Conservation (phyloP, 2,113 vertebrate genomes). For the Lagenorhynchus albirostris region DNA sequence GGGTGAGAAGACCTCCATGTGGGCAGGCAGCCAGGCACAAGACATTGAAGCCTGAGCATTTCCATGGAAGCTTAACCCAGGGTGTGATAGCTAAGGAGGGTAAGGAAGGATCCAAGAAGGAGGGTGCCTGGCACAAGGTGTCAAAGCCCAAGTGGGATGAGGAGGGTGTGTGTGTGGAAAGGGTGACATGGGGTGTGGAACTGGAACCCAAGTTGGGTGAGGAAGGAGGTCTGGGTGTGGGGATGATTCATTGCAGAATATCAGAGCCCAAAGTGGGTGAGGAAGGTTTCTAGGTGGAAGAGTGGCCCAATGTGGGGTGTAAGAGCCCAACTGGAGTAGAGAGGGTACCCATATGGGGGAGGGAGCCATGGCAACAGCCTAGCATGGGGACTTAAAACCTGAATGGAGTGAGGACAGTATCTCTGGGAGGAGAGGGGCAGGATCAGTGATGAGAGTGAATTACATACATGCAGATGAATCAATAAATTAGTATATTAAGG, state of each 20-base stretch:
- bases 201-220: background rate
- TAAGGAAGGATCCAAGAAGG: background rate
- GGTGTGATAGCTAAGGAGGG: background rate
- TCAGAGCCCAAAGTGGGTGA: background rate
- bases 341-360: background rate
- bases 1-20: background rate
- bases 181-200: background rate
- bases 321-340: background rate
- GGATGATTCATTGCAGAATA: background rate
- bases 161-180: no score
- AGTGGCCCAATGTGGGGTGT: background rate
- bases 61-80: background rate
- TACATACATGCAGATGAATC: background rate
- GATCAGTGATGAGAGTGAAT: background rate
- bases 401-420: background rate
- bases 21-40: no score
- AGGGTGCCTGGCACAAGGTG: rapidly evolving
- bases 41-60: background rate
- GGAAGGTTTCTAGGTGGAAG: background rate
- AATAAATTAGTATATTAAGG: background rate
- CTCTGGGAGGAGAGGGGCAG: background rate
- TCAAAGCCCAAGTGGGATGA: background rate
- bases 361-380: background rate
- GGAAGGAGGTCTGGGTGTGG: background rate
- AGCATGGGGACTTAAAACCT: background rate